These are phyloP conservation scores for Popillia japonica DNA, from an alignment of 1,140 invertebrate genomes.

Conservation along the genomic window DNA sequence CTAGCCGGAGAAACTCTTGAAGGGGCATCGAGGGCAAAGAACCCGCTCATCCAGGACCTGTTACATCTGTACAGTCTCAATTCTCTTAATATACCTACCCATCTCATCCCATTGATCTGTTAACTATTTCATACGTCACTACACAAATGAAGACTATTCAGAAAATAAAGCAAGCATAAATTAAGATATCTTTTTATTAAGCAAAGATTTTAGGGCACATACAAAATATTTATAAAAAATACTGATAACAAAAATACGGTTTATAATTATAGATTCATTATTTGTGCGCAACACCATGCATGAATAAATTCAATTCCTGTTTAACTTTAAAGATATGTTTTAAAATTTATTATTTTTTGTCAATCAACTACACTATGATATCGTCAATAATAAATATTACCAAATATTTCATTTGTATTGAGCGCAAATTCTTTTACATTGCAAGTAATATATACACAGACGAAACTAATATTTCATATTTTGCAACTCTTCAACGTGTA, in stretches of 20 bases:
- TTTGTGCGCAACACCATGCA: conserved; percentile 20
- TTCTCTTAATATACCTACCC: too few species aligned
- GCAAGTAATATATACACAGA: not conserved
- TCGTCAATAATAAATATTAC: not conserved
- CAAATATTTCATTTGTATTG: not conserved
- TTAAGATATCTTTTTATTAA: not conserved
- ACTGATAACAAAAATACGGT: conserved; percentile 31
- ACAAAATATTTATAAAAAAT: conserved; percentile 30
- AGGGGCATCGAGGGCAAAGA: too few species aligned
- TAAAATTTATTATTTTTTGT: not conserved
- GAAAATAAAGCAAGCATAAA: not conserved
- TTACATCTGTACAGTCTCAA: too few species aligned
- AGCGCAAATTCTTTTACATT: conserved; percentile 13
- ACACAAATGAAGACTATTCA: not conserved
- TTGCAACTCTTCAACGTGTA: not conserved
- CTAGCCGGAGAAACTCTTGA: too few species aligned
- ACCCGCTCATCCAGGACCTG: too few species aligned
- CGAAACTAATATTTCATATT: not conserved
- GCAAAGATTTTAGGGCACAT: conserved; percentile 25
- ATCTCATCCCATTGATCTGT: too few species aligned
- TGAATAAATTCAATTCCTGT: not conserved
- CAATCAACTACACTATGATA: conserved; percentile 1
- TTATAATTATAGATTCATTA: not conserved
- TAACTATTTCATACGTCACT: too few species aligned
- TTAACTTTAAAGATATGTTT: not conserved